Conservation (phyloP, 2,888 invertebrate species). For the Pinctada fucata region DNA sequence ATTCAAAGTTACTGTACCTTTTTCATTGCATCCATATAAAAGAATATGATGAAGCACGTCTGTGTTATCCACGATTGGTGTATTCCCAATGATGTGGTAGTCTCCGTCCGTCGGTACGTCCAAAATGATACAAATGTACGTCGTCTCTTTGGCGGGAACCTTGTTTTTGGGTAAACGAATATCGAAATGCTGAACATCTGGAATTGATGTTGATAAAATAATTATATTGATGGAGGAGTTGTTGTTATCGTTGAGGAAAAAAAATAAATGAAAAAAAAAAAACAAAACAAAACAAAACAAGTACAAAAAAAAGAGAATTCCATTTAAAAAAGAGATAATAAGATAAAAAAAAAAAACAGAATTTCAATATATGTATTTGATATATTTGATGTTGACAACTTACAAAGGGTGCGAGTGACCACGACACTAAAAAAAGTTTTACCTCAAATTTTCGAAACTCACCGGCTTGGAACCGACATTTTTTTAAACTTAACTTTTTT, state of each 20-base stretch:
- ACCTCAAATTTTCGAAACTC: too few relatives aligned
- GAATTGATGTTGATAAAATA: not conserved
- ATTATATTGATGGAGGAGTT: not conserved
- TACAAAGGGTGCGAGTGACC: too few relatives aligned
- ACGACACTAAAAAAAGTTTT: too few relatives aligned
- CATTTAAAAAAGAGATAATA: too few relatives aligned
- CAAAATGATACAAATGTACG: constrained; percentile 58
- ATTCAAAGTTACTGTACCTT: constrained; percentile 3
- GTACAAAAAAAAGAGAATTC: too few relatives aligned
- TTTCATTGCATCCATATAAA: constrained; percentile 52
- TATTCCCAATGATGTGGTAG: constrained; percentile 55
- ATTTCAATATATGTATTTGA: too few relatives aligned
- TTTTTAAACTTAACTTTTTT: too few relatives aligned
- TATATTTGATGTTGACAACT: too few relatives aligned
- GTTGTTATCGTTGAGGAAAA: not conserved
- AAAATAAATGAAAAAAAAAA: too few relatives aligned
- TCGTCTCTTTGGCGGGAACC: constrained; percentile 53
- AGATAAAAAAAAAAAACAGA: too few relatives aligned
- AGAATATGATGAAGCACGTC: constrained; percentile 58
- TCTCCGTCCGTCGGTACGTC: constrained; percentile 42
- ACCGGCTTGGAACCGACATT: too few relatives aligned
- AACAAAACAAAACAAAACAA: not conserved
- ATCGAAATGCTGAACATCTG: constrained; percentile 45
- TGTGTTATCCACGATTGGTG: constrained; percentile 51
- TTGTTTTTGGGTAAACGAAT: constrained; percentile 40